Percentiles rank a stretch among this genome's conserved stretches.
These are phyloP conservation scores for Champsocephalus esox DNA, from an alignment of 2,797 vertebrate genomes.

Conservation along the genomic window DNA sequence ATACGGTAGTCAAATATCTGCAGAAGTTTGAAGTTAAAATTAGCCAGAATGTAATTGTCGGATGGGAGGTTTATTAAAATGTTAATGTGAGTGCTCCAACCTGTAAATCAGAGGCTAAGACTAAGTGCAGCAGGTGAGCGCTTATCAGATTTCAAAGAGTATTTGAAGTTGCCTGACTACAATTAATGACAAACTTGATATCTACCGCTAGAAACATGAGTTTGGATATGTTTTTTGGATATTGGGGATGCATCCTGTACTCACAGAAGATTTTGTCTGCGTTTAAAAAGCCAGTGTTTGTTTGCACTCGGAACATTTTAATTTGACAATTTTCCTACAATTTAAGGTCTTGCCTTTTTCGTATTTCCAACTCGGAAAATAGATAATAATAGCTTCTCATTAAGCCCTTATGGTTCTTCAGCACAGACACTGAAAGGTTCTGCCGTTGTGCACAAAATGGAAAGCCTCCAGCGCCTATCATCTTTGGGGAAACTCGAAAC, in stretches of 20 bases:
- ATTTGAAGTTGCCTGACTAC: slow-evolving; percentile 7
- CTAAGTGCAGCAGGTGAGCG: slow-evolving; percentile 30
- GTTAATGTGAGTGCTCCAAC: neutral
- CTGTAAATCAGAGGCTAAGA: slow-evolving; percentile 27
- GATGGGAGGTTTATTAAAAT: slow-evolving; percentile 27
- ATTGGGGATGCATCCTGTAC: neutral
- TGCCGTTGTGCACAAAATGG: slow-evolving; percentile 49
- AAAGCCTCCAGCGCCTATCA: slow-evolving; percentile 46
- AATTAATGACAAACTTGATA: slow-evolving; percentile 13
- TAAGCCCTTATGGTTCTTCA: slow-evolving; percentile 37
- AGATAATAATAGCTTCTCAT: slow-evolving; percentile 44
- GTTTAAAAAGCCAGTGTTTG: neutral
- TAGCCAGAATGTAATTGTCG: slow-evolving; percentile 25
- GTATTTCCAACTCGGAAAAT: slow-evolving; percentile 36
- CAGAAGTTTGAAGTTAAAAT: slow-evolving; percentile 50
- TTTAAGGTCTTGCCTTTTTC: slow-evolving; percentile 46
- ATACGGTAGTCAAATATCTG: slow-evolving; percentile 25
- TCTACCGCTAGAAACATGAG: neutral
- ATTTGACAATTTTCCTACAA: slow-evolving; percentile 14
- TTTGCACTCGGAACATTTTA: neutral
- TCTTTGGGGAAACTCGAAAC: slow-evolving; percentile 50
- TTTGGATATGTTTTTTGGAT: neutral
- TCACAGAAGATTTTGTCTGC: neutral
- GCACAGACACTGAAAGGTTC: slow-evolving; percentile 30
- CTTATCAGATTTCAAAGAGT: slow-evolving; percentile 25